A percentile compares a stretch with the other conserved stretches of the same genome.
These are phyloP conservation scores for Tetragnatha versicolor DNA, from an alignment of 1,140 invertebrate species.

Conservation along the genomic window DNA sequence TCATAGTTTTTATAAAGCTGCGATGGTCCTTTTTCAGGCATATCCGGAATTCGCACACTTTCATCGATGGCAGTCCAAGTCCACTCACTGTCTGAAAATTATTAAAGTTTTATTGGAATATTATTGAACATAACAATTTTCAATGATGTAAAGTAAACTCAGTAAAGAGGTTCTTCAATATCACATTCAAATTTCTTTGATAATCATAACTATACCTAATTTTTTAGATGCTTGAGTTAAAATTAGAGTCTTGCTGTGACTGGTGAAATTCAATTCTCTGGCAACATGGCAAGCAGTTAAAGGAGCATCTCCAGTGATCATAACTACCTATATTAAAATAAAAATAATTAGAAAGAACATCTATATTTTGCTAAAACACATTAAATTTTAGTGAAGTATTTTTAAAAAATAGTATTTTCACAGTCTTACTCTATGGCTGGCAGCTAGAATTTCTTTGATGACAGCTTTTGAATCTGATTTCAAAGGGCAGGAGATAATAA, in stretches of 20 bases:
- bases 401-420: no score
- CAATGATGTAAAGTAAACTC: background rate
- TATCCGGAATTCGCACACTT: constrained; percentile 68
- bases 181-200: background rate
- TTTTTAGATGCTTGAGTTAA: constrained; percentile 65
- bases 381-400: no score
- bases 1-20: constrained; percentile 70
- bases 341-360: constrained; percentile 9
- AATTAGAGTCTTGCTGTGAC: constrained; percentile 77
- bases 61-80: constrained; percentile 85
- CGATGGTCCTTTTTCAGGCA: constrained; percentile 30
- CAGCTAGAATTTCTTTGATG: constrained; percentile 89
- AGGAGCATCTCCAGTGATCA: constrained; percentile 99
- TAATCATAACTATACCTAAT: background rate
- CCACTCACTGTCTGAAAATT: constrained; percentile 67
- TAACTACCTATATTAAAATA: constrained; percentile 68
- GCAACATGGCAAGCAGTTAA: constrained; percentile 99
- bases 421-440: constrained; percentile 85
- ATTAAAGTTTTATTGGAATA: no score
- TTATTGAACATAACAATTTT: no score
- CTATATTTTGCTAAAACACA: no score
- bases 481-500: constrained; percentile 98
- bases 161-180: background rate
- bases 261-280: constrained; percentile 85
- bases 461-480: constrained; percentile 93